Base-by-base conservation (phyloP, 2,888 invertebrate genomes). In the Melikaiella ostensackeni region DNA sequence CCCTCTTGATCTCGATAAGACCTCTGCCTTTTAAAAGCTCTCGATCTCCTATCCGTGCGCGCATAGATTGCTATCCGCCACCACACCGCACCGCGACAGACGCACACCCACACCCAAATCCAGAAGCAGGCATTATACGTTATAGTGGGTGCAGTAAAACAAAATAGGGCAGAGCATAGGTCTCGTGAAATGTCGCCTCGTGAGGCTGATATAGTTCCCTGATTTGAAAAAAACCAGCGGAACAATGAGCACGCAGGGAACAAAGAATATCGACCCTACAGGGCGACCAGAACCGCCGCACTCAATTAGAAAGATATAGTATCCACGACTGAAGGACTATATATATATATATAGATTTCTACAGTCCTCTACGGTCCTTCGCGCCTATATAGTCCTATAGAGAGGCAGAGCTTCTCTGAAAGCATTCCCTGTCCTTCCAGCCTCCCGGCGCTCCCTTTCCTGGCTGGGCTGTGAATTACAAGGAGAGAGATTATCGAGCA, bases 211-310 rank as follows among this genome's bases (percentile, higher is more conserved):
- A 80, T 80, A 81, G 83, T 82, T 80, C 77, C 79, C 80, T 83
- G 82, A 85, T 83, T 86, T 85, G 80, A 79, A 74, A 83, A 63
- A 63, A 33, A 33, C 64, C 77, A 61, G 66, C 76, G 76, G 85
- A 82, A 86, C 85, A 87, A 86, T 85, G 85, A 84, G 84, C 84
- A 83, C 81, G 82, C 80, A 84, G 79, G 80, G 82, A 84, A 88
- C 88, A 88, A 88, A 88, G 86, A 83, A 81, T 86, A 86, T 87
- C 83, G 88, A 86, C 79, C 81, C 80, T 77, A 77, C 75, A 76
- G 81, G 76, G 78, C 59, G 79, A 74, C 79, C 75, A 82, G 79
- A 80, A 80, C 78, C 73, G 74, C 80, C 78, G 84, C 85, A 85
- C 85, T 87, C 86, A 86, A 87, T 88, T 88, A 88, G 86, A 82